Evolutionary conservation across 1,140 invertebrate genomes (phyloP).

Genomic region (Epicauta chinensis): DNA sequence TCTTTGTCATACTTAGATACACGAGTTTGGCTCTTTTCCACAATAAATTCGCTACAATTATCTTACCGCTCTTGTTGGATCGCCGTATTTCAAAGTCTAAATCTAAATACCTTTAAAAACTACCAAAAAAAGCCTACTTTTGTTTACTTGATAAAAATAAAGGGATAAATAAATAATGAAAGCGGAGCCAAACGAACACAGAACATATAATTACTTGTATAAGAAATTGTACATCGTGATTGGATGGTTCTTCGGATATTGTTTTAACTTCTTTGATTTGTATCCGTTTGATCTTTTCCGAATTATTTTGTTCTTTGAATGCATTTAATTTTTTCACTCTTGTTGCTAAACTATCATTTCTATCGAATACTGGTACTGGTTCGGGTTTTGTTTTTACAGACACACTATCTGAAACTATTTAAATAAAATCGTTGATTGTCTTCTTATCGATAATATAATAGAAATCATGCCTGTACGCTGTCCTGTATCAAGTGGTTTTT

Average conservation of each 20-base stretch:
- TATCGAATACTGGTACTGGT: slow-evolving; percentile 31
- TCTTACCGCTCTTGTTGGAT: too few relatives aligned
- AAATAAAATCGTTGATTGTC: neutral
- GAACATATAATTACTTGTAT: slow-evolving; percentile 44
- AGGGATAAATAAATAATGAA: too few relatives aligned
- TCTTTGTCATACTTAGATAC: too few relatives aligned
- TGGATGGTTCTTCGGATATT: slow-evolving; percentile 38
- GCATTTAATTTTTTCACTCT: slow-evolving; percentile 35
- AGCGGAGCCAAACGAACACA: neutral
- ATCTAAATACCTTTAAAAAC: too few relatives aligned
- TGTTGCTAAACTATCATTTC: slow-evolving; percentile 34
- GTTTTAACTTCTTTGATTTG: slow-evolving; percentile 40
- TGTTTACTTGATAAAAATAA: too few relatives aligned
- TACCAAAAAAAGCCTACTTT: too few relatives aligned
- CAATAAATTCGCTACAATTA: too few relatives aligned
- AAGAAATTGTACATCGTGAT: slow-evolving; percentile 52
- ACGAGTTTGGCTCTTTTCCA: too few relatives aligned
- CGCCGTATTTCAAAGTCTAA: too few relatives aligned
- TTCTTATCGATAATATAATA: slow-evolving; percentile 1
- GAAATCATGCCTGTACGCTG: slow-evolving; percentile 26
- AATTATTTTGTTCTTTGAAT: slow-evolving; percentile 26
- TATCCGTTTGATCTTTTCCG: slow-evolving; percentile 25
- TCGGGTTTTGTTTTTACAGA: slow-evolving; percentile 23
- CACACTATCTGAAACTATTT: slow-evolving; percentile 24
- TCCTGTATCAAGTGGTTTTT: slow-evolving; percentile 34